Conservation (phyloP, 2,797 vertebrate genomes). For the Scyliorhinus canicula region DNA sequence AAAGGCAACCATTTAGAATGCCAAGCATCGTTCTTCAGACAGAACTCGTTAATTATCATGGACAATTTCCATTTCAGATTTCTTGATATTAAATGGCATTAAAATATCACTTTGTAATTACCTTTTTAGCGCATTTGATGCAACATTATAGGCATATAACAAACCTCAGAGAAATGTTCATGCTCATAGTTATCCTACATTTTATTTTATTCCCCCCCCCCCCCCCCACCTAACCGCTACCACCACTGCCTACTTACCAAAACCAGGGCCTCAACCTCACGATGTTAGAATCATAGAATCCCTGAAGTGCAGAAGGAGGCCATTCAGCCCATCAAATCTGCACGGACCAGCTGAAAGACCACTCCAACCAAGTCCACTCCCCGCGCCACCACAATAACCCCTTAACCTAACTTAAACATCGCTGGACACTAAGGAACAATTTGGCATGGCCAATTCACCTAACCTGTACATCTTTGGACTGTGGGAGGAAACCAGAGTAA, state of each 20-base stretch:
- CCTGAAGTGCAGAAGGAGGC: too few relatives aligned
- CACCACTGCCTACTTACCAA: background rate
- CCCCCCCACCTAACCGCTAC: background rate
- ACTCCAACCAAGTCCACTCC: too few relatives aligned
- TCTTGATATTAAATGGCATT: background rate
- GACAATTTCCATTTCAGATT: background rate
- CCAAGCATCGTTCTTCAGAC: background rate
- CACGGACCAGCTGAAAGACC: too few relatives aligned
- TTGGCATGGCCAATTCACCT: too few relatives aligned
- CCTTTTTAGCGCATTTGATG: background rate
- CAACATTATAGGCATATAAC: background rate
- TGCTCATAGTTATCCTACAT: background rate
- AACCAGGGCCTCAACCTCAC: background rate
- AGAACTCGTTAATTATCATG: background rate
- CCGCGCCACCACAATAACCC: too few relatives aligned
- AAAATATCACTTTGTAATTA: background rate
- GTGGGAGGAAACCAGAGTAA: too few relatives aligned
- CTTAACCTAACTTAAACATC: too few relatives aligned
- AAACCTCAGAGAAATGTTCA: background rate
- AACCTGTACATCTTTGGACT: too few relatives aligned
- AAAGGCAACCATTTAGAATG: constrained; percentile 2
- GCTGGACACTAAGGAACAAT: too few relatives aligned
- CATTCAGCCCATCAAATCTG: too few relatives aligned
- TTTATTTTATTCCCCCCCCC: background rate
- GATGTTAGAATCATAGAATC: too few relatives aligned